Base-by-base conservation (phyloP, 2,797 vertebrate genomes). In the Tadarida brasiliensis region DNA sequence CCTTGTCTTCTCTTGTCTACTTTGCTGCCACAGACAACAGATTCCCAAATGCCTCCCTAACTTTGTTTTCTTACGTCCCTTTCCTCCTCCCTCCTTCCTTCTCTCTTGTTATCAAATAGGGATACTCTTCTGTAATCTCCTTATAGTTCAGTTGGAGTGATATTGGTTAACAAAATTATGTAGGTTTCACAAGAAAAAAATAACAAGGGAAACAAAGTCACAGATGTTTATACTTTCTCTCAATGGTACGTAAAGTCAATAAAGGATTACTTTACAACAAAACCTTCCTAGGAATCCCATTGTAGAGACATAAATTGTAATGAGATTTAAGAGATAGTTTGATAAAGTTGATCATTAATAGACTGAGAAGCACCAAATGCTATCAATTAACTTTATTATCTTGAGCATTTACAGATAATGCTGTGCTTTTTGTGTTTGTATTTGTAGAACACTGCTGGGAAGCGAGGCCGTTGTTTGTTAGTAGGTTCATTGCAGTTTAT, bases 361-460 rank as follows among this genome's bases (percentile, higher is more conserved):
- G n/a, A 56, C 12, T 24, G 57, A 96, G 39, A 7, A 47, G 12
- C 30, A 77, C 67, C 76, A 77, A 84, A 81, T 87, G 49, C n/a
- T 87, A 91, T 90, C 61, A 83, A 20, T 86, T 85, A 63, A 59
- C 20, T 94, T 92, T 80, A 73, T 95, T 94, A 81, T 87, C 59
- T 33, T 24, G 28, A 93, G 35, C 56, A 86, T 84, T 95, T 94
- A 93, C 84, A 71, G 80, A 47, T 68, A 22, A 22, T 19, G 8
- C 3, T 49, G 5, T 84, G 2, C 5, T 61, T 91, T 74, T 80
- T 54, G 11, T 84, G 71, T 86, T 91, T 91, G 17, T 70, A 39
- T 87, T 78, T 92, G 57, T 73, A 90, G 61, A 80, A 73, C 6
- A 35, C 24, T 90, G 61, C 10, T 49, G 22, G 78, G 44, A 96